Conservation (phyloP, 2,888 invertebrate species). For the Noctua janthina region DNA sequence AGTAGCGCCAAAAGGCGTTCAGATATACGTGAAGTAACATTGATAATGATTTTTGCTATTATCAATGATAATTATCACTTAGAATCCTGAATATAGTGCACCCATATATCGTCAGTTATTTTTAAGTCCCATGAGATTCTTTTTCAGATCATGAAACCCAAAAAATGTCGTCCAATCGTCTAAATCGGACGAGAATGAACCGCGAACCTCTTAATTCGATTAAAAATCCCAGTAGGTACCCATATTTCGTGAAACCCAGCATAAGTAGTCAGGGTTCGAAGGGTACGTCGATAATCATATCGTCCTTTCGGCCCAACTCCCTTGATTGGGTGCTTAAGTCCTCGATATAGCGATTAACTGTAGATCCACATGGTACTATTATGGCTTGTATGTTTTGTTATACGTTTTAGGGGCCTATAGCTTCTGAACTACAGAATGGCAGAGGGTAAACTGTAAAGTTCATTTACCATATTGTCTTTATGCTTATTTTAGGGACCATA, state of each 20-base stretch:
- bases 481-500: not conserved
- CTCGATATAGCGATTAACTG: conserved; percentile 65
- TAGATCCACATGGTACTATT: conserved; percentile 53
- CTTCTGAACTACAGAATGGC: not conserved
- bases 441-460: not conserved
- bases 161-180: not conserved
- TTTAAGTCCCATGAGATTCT: not conserved
- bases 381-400: conserved; percentile 31
- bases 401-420: conserved; percentile 15
- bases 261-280: conserved; percentile 11
- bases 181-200: not conserved
- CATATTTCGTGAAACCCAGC: conserved; percentile 11
- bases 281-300: conserved; percentile 61
- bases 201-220: not conserved
- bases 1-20: too few species aligned
- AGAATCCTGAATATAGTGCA: not conserved
- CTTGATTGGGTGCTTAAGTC: conserved; percentile 69
- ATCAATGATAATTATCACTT: too few species aligned
- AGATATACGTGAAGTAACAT: too few species aligned
- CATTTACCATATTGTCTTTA: not conserved
- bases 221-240: conserved; percentile 14
- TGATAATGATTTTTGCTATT: too few species aligned
- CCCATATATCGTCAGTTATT: not conserved
- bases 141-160: not conserved
- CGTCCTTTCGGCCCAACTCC: conserved; percentile 59